Evolutionary conservation across 2,888 invertebrate species (phyloP).

Genomic region (Hermodice carunculata): DNA sequence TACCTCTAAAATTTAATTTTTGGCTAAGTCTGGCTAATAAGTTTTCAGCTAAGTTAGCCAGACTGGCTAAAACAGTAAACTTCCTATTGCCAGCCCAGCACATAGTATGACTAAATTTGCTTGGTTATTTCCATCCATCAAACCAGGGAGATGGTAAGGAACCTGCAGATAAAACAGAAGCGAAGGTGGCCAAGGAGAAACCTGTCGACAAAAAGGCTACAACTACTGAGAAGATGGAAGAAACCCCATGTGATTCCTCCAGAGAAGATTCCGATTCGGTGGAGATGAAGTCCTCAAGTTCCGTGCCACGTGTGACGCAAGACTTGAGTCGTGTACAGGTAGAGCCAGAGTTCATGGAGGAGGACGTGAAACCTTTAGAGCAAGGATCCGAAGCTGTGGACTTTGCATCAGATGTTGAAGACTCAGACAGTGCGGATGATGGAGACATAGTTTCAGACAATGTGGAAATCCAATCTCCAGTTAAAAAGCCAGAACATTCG

Average conservation of each 20-base stretch:
- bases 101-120: no score
- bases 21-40: no score
- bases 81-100: no score
- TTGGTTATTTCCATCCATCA: not conserved
- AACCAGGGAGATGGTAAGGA: not conserved
- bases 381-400: no score
- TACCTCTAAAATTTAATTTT: no score
- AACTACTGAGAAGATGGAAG: not conserved
- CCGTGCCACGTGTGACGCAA: constrained; percentile 58
- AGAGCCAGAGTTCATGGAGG: constrained; percentile 64
- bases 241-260: not conserved
- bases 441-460: no score
- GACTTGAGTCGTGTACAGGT: constrained; percentile 68
- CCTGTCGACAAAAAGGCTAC: not conserved
- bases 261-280: not conserved
- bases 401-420: no score
- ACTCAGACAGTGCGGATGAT: no score
- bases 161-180: not conserved
- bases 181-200: not conserved
- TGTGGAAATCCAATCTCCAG: no score
- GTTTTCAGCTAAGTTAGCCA: no score
- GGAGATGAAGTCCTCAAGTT: constrained; percentile 2
- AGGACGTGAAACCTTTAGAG: constrained; percentile 56
- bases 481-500: no score
- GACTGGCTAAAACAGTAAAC: no score